Evolutionary conservation across 2,113 vertebrate genomes (phyloP).

Genomic region (Psophia crepitans): DNA sequence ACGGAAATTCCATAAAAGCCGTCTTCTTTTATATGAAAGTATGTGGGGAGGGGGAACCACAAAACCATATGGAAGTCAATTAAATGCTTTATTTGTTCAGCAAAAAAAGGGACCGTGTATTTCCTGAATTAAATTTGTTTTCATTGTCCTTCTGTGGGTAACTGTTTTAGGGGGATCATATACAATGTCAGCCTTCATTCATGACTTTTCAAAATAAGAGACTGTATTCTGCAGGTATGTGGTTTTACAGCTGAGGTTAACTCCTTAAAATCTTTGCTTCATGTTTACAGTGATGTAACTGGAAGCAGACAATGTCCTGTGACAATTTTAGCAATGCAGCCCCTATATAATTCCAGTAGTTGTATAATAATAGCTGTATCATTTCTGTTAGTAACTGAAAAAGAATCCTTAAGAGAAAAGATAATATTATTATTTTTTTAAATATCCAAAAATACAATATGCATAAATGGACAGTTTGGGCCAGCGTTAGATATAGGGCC

Average conservation of each 20-base stretch:
- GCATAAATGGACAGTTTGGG: neutral
- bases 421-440: neutral
- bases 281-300: neutral
- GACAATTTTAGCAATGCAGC: neutral
- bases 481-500: neutral
- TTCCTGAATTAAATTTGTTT: conserved; percentile 46
- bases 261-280: neutral
- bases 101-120: neutral
- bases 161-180: neutral
- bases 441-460: neutral
- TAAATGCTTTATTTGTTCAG: conserved; percentile 45
- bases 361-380: neutral
- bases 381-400: neutral
- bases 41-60: neutral
- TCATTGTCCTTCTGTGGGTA: neutral
- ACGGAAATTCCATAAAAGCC: conserved; percentile 32
- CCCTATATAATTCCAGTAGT: neutral
- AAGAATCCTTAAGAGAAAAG: neutral
- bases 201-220: neutral
- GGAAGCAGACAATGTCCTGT: neutral
- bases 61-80: conserved; percentile 40
- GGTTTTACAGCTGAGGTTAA: neutral
- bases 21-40: conserved; percentile 5
- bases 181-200: neutral
- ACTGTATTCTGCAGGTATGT: neutral